A percentile compares a stretch with the other conserved stretches of the same genome.
Conservation (phyloP, 2,797 vertebrate genomes). For the Sphaeramia orbicularis region DNA sequence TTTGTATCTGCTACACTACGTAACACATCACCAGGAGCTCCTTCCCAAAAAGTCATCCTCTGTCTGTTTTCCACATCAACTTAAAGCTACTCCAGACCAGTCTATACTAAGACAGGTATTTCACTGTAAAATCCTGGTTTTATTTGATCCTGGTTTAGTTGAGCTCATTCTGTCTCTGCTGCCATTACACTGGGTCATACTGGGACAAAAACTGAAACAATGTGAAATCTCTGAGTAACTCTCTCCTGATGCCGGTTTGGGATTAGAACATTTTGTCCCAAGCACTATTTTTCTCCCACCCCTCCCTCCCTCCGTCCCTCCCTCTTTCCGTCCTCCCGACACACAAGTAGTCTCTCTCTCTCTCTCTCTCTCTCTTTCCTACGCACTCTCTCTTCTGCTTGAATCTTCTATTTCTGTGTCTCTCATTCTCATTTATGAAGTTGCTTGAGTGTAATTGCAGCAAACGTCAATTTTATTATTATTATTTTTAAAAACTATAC, state of each 20-base stretch:
- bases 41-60: conserved; percentile 17
- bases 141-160: conserved; percentile 14
- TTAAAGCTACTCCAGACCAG: conserved; percentile 13
- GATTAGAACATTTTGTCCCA: conserved; percentile 76
- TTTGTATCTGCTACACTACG: conserved; percentile 5
- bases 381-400: conserved; percentile 40
- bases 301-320: conserved; percentile 29
- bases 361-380: too few relatives aligned
- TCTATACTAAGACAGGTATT: conserved; percentile 9
- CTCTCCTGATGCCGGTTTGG: conserved; percentile 52
- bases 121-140: conserved; percentile 8
- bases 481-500: neutral
- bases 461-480: neutral
- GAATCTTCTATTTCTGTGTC: conserved; percentile 13
- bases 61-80: conserved; percentile 1
- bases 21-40: conserved; percentile 11
- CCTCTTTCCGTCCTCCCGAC: conserved; percentile 39
- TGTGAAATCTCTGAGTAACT: conserved; percentile 55
- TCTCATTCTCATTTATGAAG: conserved; percentile 12
- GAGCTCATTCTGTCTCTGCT: conserved; percentile 7
- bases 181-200: conserved; percentile 37
- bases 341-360: neutral
- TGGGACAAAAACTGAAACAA: conserved; percentile 52
- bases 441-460: neutral
- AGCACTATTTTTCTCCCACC: conserved; percentile 50